Evolutionary conservation across 2,797 vertebrate species (phyloP).

Genomic region (Schizothorax lantsangensis): DNA sequence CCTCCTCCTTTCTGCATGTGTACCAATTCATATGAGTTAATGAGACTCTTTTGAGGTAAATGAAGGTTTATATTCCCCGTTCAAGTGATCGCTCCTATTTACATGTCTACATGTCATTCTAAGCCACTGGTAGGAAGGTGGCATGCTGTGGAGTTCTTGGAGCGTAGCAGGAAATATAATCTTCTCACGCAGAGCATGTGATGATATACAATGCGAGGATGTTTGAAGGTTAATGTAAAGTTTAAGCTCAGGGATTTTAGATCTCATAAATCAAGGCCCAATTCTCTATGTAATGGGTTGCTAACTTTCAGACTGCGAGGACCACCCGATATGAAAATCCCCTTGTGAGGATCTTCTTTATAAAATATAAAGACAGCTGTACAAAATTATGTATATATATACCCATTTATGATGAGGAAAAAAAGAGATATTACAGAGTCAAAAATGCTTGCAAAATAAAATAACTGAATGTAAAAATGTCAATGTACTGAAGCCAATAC

Average conservation of each 20-base stretch:
- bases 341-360: background rate
- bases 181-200: slow-evolving; percentile 25
- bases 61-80: background rate
- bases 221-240: slow-evolving; percentile 43
- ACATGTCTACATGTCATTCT: background rate
- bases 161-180: slow-evolving; percentile 11
- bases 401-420: background rate
- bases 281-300: background rate
- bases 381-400: too few relatives aligned
- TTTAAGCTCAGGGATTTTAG: slow-evolving; percentile 26
- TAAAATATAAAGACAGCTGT: background rate
- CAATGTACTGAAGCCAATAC: background rate
- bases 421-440: too few relatives aligned
- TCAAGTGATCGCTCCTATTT: background rate
- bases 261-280: slow-evolving; percentile 19
- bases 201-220: slow-evolving; percentile 15
- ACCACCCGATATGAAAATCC: background rate
- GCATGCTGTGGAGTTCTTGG: background rate
- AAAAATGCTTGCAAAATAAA: background rate
- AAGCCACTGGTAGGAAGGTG: background rate
- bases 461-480: background rate
- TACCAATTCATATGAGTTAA: background rate
- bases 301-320: background rate
- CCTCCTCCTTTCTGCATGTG: too few relatives aligned
- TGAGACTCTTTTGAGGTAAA: background rate